Percentiles rank a stretch among this genome's conserved stretches.
Evolutionary conservation across 30 jellyfish, hydroid and myxozoan genomes (phyloP).

Genomic region (Hydra vulgaris): DNA sequence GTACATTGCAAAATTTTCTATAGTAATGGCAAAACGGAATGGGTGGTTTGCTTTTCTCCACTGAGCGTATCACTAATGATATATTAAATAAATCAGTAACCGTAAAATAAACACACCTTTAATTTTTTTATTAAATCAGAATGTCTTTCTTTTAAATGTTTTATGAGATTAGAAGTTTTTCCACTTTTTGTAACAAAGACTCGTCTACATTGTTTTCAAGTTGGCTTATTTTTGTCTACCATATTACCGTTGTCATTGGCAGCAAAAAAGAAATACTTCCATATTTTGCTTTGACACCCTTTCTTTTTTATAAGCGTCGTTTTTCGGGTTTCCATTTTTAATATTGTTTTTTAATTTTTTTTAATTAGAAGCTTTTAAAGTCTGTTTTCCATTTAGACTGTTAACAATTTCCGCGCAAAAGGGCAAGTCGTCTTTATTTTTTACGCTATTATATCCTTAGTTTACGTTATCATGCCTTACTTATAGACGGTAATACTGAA

Average conservation of each 20-base stretch:
- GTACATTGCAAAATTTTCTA: too few relatives aligned
- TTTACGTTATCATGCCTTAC: too few relatives aligned
- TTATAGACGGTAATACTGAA: too few relatives aligned
- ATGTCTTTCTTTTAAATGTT: not conserved
- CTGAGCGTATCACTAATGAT: too few relatives aligned
- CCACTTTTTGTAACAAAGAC: not conserved
- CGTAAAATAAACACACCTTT: not conserved
- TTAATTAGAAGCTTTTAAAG: too few relatives aligned
- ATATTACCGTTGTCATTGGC: not conserved
- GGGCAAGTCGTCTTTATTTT: too few relatives aligned
- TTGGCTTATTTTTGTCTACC: not conserved
- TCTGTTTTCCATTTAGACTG: too few relatives aligned
- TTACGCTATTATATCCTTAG: too few relatives aligned
- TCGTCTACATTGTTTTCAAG: not conserved
- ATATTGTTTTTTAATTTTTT: not conserved
- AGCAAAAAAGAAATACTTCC: not conserved
- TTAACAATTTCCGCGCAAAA: too few relatives aligned
- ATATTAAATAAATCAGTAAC: too few relatives aligned
- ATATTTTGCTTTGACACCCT: not conserved
- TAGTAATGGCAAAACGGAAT: too few relatives aligned
- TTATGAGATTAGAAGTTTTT: not conserved
- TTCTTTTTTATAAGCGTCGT: not conserved
- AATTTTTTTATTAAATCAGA: not conserved
- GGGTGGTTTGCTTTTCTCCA: too few relatives aligned
- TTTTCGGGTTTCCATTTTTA: not conserved